A percentile compares a stretch with the other conserved stretches of the same genome.
Conservation (phyloP, 2,797 vertebrate species). For the Labeo calbasu region DNA sequence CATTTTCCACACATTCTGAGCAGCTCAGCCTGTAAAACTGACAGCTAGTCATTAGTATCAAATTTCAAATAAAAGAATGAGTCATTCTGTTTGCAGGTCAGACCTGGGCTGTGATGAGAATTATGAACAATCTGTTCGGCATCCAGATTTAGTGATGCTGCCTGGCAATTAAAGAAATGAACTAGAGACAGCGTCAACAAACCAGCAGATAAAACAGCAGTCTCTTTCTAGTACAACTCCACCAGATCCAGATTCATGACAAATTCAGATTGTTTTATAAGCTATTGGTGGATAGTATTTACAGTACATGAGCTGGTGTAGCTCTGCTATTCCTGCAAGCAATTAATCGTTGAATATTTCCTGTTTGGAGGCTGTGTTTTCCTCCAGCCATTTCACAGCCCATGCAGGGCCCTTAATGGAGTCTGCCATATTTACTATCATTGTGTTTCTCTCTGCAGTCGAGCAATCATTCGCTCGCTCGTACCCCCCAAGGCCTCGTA, state of each 20-base stretch:
- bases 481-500: constrained; percentile 38
- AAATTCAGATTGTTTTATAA: constrained; percentile 30
- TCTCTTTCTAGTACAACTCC: background rate
- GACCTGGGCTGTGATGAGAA: constrained; percentile 34
- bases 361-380: constrained; percentile 27
- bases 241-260: background rate
- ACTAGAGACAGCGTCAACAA: constrained; percentile 47
- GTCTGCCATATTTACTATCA: constrained; percentile 57
- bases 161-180: constrained; percentile 36
- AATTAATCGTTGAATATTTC: constrained; percentile 54
- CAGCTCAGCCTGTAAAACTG: constrained; percentile 14
- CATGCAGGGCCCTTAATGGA: constrained; percentile 43
- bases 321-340: constrained; percentile 25
- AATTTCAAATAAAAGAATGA: constrained; percentile 33
- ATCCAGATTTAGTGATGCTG: constrained; percentile 29
- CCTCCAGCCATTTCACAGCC: constrained; percentile 42
- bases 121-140: constrained; percentile 29
- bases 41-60: constrained; percentile 49
- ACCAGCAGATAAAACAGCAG: constrained; percentile 24
- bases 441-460: constrained; percentile 55
- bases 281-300: constrained; percentile 2
- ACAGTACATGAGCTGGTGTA: background rate
- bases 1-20: constrained; percentile 20
- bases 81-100: constrained; percentile 36
- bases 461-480: constrained; percentile 37